Conservation (phyloP, 2,888 invertebrate genomes). For the Acleris emargana region DNA sequence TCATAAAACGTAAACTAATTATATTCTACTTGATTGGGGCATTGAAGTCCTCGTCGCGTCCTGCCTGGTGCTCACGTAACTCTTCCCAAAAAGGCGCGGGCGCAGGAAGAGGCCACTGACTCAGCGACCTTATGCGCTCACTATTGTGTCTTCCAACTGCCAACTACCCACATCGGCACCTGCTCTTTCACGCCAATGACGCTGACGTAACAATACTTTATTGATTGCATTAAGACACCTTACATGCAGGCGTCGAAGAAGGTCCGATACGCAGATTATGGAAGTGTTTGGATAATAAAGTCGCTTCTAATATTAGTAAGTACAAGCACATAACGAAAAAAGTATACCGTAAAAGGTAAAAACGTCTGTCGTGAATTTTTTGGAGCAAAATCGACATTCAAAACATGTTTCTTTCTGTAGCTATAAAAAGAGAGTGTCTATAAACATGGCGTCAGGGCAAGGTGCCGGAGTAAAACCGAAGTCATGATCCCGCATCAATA, state of each 20-base stretch:
- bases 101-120: conserved; percentile 77
- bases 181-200: conserved; percentile 66
- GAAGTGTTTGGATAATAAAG: neutral
- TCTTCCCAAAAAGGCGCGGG: conserved; percentile 67
- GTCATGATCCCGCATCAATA: conserved; percentile 17
- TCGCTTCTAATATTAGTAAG: too few species aligned
- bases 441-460: conserved; percentile 7
- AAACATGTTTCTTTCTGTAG: conserved; percentile 9
- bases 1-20: too few species aligned
- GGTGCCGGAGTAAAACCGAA: conserved; percentile 19
- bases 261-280: neutral
- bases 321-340: neutral
- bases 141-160: conserved; percentile 48
- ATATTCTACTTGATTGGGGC: conserved; percentile 37
- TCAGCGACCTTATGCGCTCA: conserved; percentile 66
- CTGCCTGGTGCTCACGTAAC: conserved; percentile 69
- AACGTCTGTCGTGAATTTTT: neutral
- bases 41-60: conserved; percentile 69
- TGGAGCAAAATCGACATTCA: conserved; percentile 7
- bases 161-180: conserved; percentile 54
- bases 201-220: conserved; percentile 65
- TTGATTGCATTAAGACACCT: conserved; percentile 60
- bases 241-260: conserved; percentile 18
- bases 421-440: conserved; percentile 17
- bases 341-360: neutral